Percentiles rank a stretch among this genome's conserved stretches.
Conservation (phyloP, 2,113 vertebrate species). For the Sinocyclocheilus grahami region DNA sequence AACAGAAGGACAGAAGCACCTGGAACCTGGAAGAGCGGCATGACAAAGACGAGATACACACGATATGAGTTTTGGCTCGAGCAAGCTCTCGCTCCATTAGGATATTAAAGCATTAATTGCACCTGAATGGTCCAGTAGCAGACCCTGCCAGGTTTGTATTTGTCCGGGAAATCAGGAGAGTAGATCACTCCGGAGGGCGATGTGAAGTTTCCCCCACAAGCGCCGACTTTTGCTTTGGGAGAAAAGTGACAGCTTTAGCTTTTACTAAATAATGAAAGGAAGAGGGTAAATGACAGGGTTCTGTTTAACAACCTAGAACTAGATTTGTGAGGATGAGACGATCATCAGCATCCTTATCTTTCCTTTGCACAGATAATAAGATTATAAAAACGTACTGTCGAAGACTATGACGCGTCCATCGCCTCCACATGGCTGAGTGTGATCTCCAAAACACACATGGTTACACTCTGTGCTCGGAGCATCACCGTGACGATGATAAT, state of each 20-base stretch:
- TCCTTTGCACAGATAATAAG: neutral
- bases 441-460: conserved; percentile 95
- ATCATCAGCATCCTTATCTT: neutral
- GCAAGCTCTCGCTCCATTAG: neutral
- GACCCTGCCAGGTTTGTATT: conserved; percentile 83
- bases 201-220: conserved; percentile 93
- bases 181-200: conserved; percentile 86
- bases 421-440: conserved; percentile 93
- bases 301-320: neutral
- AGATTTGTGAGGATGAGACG: neutral
- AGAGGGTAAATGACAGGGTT: neutral
- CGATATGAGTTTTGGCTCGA: neutral
- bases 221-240: conserved; percentile 84
- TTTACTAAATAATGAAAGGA: neutral
- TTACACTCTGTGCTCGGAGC: conserved; percentile 91
- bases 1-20: conserved; percentile 86
- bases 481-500: conserved; percentile 84
- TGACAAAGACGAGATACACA: neutral
- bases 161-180: conserved; percentile 93
- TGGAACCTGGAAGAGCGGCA: conserved; percentile 65
- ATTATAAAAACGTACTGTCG: conserved; percentile 83
- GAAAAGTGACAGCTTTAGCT: neutral
- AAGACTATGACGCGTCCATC: conserved; percentile 97
- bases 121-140: conserved; percentile 94
- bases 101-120: neutral